These are phyloP conservation scores for Drosophila varians DNA, from an alignment of 1,140 invertebrate species.

Conservation along the genomic window DNA sequence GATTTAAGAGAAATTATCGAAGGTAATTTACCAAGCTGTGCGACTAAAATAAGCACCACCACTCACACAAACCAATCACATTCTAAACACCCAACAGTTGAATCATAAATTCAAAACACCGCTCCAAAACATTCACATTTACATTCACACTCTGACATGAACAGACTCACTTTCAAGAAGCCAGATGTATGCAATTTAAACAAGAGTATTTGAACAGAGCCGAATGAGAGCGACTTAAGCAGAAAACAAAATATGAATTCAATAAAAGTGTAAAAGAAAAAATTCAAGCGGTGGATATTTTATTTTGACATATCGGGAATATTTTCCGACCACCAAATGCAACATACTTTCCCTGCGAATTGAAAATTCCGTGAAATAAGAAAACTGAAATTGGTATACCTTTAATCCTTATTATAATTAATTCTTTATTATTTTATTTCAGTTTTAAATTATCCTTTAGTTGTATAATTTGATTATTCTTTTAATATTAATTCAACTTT, in stretches of 20 bases:
- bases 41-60: neutral
- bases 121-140: neutral
- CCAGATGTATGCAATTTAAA: conserved; percentile 8
- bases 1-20: conserved; percentile 33
- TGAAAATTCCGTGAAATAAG: too few relatives aligned
- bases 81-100: conserved; percentile 7
- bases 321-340: too few relatives aligned
- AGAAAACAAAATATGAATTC: conserved; percentile 53
- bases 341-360: too few relatives aligned
- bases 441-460: too few relatives aligned
- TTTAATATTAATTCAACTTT: too few relatives aligned
- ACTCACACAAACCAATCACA: neutral
- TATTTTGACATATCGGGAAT: too few relatives aligned
- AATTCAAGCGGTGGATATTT: conserved; percentile 29
- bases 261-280: conserved; percentile 60
- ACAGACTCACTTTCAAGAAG: neutral
- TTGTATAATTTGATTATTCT: too few relatives aligned
- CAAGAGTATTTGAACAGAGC: conserved; percentile 12
- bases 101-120: conserved; percentile 6
- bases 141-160: neutral
- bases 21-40: conserved; percentile 16
- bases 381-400: too few relatives aligned
- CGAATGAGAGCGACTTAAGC: conserved; percentile 24
- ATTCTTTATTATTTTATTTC: too few relatives aligned
- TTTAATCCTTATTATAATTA: too few relatives aligned